Conservation (phyloP, 2,888 invertebrate genomes). For the Meteorus cinctellus region DNA sequence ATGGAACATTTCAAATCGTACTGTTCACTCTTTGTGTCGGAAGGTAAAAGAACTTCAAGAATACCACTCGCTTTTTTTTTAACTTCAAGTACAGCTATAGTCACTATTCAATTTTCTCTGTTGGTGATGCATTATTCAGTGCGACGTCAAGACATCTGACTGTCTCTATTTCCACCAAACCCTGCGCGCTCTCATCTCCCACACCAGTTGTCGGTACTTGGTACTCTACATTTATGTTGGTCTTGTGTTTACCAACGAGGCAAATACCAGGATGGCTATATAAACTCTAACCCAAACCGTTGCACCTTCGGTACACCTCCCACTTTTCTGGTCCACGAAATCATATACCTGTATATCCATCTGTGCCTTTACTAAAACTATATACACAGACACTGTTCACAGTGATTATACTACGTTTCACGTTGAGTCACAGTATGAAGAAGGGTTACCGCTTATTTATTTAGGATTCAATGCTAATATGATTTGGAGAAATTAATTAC, state of each 20-base stretch:
- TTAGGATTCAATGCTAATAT: conserved; percentile 52
- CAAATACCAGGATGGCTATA: conserved; percentile 58
- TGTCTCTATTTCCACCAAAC: conserved; percentile 62
- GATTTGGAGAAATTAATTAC: conserved; percentile 49
- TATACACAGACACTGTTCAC: conserved; percentile 19
- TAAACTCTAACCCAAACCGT: conserved; percentile 34
- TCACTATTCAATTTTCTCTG: conserved; percentile 61
- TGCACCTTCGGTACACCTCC: conserved; percentile 36
- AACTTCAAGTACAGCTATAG: conserved; percentile 47
- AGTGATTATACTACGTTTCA: conserved; percentile 38
- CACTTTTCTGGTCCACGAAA: conserved; percentile 42
- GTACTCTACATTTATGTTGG: conserved; percentile 49
- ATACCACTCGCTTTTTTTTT: conserved; percentile 43
- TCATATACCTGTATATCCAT: conserved; percentile 31
- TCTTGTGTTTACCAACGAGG: conserved; percentile 61
- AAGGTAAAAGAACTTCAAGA: conserved; percentile 13
- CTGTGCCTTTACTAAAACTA: conserved; percentile 33
- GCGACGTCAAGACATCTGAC: conserved; percentile 63
- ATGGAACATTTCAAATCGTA: conserved; percentile 14
- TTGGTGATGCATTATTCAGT: conserved; percentile 64
- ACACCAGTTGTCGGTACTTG: conserved; percentile 43
- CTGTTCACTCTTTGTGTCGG: conserved; percentile 31
- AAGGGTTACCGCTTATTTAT: conserved; percentile 44
- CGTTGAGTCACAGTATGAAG: conserved; percentile 21
- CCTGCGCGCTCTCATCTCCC: conserved; percentile 36